Base-by-base conservation (phyloP, 2,888 invertebrate species). In the Invenusta paracnida region DNA sequence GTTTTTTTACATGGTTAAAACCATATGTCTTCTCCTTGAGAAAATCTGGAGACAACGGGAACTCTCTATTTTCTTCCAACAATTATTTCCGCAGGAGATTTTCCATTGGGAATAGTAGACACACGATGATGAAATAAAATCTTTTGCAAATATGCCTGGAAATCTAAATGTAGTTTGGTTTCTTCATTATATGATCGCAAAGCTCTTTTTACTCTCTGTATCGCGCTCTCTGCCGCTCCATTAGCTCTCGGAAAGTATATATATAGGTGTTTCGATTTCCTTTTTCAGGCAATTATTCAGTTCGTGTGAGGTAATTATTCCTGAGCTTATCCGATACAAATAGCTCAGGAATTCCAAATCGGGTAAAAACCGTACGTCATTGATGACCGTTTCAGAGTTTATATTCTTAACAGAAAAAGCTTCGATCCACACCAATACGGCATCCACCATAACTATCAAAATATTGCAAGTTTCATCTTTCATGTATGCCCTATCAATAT, bases 391-490 rank as follows among this genome's bases (percentile, higher is more conserved):
- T 84, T 2, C 28, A 29, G 86, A 11, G n/a, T 30, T 29, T 85
- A 29, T 85, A 29, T 5, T 48, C 23, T 25, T 85, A 28, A 23
- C 29, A 29, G 28, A 23, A 66, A 85, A 85, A 25, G 85, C 85
- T 85, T 85, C 85, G 48, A 85, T 85, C 86, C 85, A 85, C 17
- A 2, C 85, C 27, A 23, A 85, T 30, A 27, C 85, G 29, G 85
- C 85, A 85, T 86, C 85, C 27, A 85, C 85, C 11, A 85, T 85
- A n/a, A n/a, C n/a, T 30, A 85, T 84, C 25, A 85, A 29, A 2
- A 85, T 85, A 28, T 85, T 85, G 83, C 84, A 48, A 25, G 73
- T 84, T 30, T 85, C 66, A 27, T 28, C 11, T 84, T 84, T 84
- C 11, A 13, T 84, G 25, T 84, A 84, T 67, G 84, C 84, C 81